Evolutionary conservation across 2,888 invertebrate species (phyloP).

Genomic region (Lissonota sp.): DNA sequence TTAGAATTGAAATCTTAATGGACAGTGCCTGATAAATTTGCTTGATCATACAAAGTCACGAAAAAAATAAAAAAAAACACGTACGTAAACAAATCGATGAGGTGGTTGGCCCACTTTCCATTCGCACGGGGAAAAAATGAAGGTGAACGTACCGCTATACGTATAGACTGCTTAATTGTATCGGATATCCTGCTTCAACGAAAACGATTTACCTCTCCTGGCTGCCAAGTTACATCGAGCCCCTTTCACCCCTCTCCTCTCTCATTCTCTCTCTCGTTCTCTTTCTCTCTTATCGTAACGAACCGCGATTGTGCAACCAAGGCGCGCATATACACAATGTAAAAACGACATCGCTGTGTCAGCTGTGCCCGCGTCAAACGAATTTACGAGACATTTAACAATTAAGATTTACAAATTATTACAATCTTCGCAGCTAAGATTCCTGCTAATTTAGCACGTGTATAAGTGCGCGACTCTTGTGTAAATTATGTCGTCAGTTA

Average conservation of each 20-base stretch:
- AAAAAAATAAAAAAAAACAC: slow-evolving; percentile 13
- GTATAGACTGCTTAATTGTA: slow-evolving; percentile 44
- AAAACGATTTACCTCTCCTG: slow-evolving; percentile 39
- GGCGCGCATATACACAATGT: background rate
- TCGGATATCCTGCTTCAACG: slow-evolving; percentile 59
- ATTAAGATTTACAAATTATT: slow-evolving; percentile 20
- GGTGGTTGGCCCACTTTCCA: slow-evolving; percentile 46
- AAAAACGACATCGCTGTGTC: slow-evolving; percentile 9
- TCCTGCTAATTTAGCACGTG: slow-evolving; percentile 20
- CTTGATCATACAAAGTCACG: background rate
- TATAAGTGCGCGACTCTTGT: background rate
- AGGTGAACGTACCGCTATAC: slow-evolving; percentile 44
- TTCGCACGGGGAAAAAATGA: slow-evolving; percentile 12
- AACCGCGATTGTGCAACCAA: slow-evolving; percentile 55
- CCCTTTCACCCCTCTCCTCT: background rate
- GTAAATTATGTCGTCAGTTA: slow-evolving; percentile 5
- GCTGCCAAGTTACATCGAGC: slow-evolving; percentile 10
- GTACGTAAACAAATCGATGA: slow-evolving; percentile 5
- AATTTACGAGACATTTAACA: slow-evolving; percentile 20
- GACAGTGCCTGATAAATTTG: background rate
- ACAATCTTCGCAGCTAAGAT: slow-evolving; percentile 1
- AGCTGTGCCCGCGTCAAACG: slow-evolving; percentile 22
- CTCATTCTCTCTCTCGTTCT: background rate
- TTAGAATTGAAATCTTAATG: background rate
- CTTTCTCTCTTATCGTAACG: slow-evolving; percentile 3